These are phyloP conservation scores for Ophioderma brevispina DNA, from an alignment of 35 echinoderm and acorn worm genomes.

Conservation along the genomic window DNA sequence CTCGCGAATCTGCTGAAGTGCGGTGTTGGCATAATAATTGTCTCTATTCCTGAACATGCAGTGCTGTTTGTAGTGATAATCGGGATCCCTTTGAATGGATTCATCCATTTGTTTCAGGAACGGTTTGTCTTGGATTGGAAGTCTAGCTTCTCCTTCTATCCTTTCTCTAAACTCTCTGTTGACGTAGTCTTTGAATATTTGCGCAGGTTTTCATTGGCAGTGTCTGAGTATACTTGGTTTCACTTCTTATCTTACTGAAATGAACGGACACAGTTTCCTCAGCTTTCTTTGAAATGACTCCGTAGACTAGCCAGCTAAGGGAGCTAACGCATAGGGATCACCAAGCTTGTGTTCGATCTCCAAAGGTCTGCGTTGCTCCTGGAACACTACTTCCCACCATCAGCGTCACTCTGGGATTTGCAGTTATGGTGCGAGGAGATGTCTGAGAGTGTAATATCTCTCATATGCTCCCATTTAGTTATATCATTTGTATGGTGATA, in stretches of 20 bases:
- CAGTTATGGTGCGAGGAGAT: neutral
- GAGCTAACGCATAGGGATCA: no score
- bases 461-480: neutral
- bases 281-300: neutral
- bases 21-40: neutral
- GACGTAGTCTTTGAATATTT: neutral
- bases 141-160: slow-evolving; percentile 36
- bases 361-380: neutral
- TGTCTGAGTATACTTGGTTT: neutral
- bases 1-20: neutral
- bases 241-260: neutral
- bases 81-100: slow-evolving; percentile 25
- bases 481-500: neutral
- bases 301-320: neutral
- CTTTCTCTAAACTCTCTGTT: slow-evolving; percentile 63
- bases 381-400: neutral
- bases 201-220: neutral
- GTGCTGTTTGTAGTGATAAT: slow-evolving; percentile 52
- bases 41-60: neutral
- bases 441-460: neutral
- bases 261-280: neutral
- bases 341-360: neutral
- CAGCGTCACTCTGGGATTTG: neutral
- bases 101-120: slow-evolving; percentile 54
- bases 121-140: slow-evolving; percentile 34